Base-by-base conservation (phyloP, 2,113 vertebrate species). In the Callopanchax toddi region DNA sequence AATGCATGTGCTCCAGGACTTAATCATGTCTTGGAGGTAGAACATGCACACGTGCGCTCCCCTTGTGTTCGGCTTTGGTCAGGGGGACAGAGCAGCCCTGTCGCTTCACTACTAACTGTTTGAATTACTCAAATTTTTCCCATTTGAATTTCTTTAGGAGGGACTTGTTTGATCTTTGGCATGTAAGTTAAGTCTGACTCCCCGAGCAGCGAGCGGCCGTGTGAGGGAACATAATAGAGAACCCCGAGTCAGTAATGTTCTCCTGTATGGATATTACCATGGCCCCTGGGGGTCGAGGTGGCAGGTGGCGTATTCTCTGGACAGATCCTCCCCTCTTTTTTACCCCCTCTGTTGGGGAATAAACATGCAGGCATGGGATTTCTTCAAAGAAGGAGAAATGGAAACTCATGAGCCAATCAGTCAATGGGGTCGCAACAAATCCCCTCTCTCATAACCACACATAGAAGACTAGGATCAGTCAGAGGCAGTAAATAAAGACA, bases 151-250 rank as follows among this genome's bases (percentile, higher is more conserved):
- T 80, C 86, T 89, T 87, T 89, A 85, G 55, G 64, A 69, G 78
- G 40, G 74, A 83, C 81, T 88, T 91, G 89, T 93, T 93, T 92
- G 92, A 93, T 93, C 91, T 93, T 82, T 80, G 85, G 81, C 87
- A 87, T 84, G 82, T 88, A 82, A 87, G 86, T 87, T 82, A 49
- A 78, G 55, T 71, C 70, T 69, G 75, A 82, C 75, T 89, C 88
- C 87, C 73, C 42, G 60, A 91, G 91, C 89, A 67, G 86, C 53
- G 73, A 64, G 76, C 51, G 67, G 86, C 85, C 66, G 73, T 82
- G 86, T 81, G 78, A 82, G 42, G 55, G 67, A 82, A 81, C 86
- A 91, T 89, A 91, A 93, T 90, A 83, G 87, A 66, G 76, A 84
- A 87, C 82, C 83, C 37, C 60, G 64, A 87, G 85, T 83, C 76